These are phyloP conservation scores for Macaca fascicularis DNA, from an alignment of 2,113 vertebrate species.

Conservation along the genomic window DNA sequence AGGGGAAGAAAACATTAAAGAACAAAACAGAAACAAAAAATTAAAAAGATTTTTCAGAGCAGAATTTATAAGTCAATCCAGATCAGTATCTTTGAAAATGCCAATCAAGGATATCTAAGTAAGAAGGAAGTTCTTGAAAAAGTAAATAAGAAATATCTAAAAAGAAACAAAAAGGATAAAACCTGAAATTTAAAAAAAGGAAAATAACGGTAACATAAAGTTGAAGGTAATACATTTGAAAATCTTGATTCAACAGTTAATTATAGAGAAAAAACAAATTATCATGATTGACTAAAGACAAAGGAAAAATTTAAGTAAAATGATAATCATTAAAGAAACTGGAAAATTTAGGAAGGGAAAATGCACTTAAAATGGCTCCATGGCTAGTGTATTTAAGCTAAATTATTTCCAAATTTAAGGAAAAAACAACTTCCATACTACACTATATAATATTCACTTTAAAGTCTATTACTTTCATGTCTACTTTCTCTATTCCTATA, in stretches of 20 bases:
- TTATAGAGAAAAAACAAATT: neutral
- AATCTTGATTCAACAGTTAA: neutral
- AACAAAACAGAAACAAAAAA: neutral
- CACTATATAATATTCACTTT: neutral
- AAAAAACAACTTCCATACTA: neutral
- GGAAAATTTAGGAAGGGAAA: neutral
- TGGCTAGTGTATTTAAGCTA: neutral
- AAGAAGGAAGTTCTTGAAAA: neutral
- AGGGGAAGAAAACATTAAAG: neutral
- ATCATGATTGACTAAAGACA: neutral
- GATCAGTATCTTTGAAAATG: neutral
- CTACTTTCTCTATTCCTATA: neutral
- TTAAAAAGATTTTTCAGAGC: neutral
- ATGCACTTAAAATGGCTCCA: neutral
- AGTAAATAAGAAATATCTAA: neutral
- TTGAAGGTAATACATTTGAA: neutral
- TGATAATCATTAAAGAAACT: neutral
- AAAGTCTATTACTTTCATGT: neutral
- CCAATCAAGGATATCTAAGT: neutral
- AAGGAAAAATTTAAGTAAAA: neutral
- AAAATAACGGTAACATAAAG: neutral
- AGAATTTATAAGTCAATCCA: neutral
- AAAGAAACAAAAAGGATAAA: neutral
- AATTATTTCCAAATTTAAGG: neutral
- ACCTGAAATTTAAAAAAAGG: neutral